phyloP scores from a whole-genome alignment of 1,140 invertebrate genomes.

The Drosophila seguyi region DNA sequence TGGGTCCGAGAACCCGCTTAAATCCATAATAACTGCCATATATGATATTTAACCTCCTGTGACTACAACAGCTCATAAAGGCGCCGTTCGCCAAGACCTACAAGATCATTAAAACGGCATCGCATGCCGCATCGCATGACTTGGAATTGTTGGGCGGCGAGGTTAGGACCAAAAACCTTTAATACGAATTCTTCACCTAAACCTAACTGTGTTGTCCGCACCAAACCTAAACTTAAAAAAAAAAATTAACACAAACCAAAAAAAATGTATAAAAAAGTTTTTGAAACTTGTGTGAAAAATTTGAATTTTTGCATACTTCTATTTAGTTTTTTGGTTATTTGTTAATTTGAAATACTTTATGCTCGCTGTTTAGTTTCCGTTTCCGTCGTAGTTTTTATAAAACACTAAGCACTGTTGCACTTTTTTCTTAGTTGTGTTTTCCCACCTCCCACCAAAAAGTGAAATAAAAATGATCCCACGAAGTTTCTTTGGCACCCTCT shows the following conservation, averaged over 20 bases:
- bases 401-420: constrained; percentile 51
- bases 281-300: constrained; percentile 74
- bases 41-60: constrained; percentile 55
- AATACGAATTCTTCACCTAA: constrained; percentile 74
- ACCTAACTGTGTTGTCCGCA: constrained; percentile 72
- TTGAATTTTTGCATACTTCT: constrained; percentile 53
- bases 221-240: constrained; percentile 44
- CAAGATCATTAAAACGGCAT: constrained; percentile 94
- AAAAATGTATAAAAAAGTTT: constrained; percentile 27
- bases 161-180: constrained; percentile 84
- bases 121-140: constrained; percentile 91
- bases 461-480: constrained; percentile 22
- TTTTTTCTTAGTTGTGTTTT: constrained; percentile 38
- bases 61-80: constrained; percentile 93
- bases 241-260: constrained; percentile 21
- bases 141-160: constrained; percentile 87
- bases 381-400: constrained; percentile 49
- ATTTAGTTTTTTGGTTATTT: constrained; percentile 27
- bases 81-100: constrained; percentile 97
- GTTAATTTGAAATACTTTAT: constrained; percentile 41
- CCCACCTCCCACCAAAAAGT: constrained; percentile 8
- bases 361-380: constrained; percentile 61
- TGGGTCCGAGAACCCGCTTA: not conserved
- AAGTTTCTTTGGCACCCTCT: constrained; percentile 45
- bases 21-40: constrained; percentile 30